Evolutionary conservation across 1,140 invertebrate genomes (phyloP), one percentile per base, ranked within the genome.

Genomic region (Hesperophylax magnus): DNA sequence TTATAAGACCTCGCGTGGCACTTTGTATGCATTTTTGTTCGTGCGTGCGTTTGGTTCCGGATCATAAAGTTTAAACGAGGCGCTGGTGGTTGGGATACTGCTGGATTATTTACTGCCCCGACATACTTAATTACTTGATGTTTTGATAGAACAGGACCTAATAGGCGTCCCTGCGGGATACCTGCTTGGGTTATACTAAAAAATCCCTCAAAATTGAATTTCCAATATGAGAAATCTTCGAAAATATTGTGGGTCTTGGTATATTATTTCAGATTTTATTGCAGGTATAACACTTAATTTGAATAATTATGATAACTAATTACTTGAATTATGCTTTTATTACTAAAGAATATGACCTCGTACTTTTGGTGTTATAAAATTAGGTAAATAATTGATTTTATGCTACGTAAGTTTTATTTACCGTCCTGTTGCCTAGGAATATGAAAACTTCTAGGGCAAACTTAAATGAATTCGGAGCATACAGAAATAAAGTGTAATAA

Each of bases 1-100:
- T 71, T 71, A 22, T 39, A n/a, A 11, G 27, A 18, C 34, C 34
- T 71, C 39, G 67, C 67, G 67, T 71, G 67, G 67, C 67, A 71
- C 47, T 71, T 53, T 52, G 18, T 71, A 71, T 71, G 67, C 67
- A 71, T 71, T 71, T 71, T 71, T 71, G 47, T 71, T 71, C 67
- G 67, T 71, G 67, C 67, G 67, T 71, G 67, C 67, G 31, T 71
- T 47, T 71, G 34, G 67, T 71, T 71, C 67, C 67, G 67, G 67
- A 71, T 52, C 34, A 71, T 71, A 71, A 71, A 71, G 5, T 71
- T 71, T 71, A 71, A 71, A 71, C 67, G 67, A n/a, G 67, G 18
- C 56, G 34, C 8, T 27, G 61, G 61, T 22, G 61, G 24, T 65
- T 17, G 61, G 47, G 67, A 71, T n/a, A 71, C 67, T 22, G 31